Evolutionary conservation across 2,113 vertebrate species (phyloP).

Genomic region (Gobiocypris rarus): DNA sequence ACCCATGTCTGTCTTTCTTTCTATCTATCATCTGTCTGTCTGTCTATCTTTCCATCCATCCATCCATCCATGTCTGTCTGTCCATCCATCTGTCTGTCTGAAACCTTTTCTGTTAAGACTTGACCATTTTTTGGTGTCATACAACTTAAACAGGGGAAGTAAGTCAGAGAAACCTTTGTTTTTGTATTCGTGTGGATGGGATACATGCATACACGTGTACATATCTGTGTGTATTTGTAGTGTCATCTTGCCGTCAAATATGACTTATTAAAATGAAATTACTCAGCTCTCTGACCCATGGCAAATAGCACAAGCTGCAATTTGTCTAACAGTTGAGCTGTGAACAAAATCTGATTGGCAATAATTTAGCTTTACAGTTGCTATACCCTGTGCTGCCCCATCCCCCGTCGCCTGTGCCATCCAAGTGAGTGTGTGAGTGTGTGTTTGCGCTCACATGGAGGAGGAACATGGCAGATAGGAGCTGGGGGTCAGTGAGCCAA

Average conservation of each 20-base stretch:
- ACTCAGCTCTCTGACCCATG: slow-evolving; percentile 77
- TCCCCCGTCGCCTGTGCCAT: slow-evolving; percentile 44
- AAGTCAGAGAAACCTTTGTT: slow-evolving; percentile 12
- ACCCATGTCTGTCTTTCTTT: neutral
- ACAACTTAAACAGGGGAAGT: slow-evolving; percentile 44
- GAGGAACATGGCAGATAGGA: slow-evolving; percentile 73
- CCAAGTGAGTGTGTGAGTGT: slow-evolving; percentile 57
- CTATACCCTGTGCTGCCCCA: slow-evolving; percentile 62
- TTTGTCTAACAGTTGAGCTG: slow-evolving; percentile 82
- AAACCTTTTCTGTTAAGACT: neutral
- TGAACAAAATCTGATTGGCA: slow-evolving; percentile 83
- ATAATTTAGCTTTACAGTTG: slow-evolving; percentile 81
- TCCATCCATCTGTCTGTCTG: neutral
- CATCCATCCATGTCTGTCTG: neutral
- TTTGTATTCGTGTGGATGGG: neutral
- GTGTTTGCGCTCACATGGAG: slow-evolving; percentile 63
- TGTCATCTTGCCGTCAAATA: slow-evolving; percentile 77
- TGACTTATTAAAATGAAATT: slow-evolving; percentile 82
- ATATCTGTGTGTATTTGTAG: slow-evolving; percentile 60
- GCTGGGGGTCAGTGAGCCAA: slow-evolving; percentile 66
- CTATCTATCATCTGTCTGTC: no score
- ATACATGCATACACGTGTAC: slow-evolving; percentile 39
- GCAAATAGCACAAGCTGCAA: slow-evolving; percentile 77
- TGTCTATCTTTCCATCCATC: neutral
- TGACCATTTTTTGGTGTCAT: slow-evolving; percentile 52